phyloP scores from a whole-genome alignment of 2,888 invertebrate species.

The Tortricodes alternella region DNA sequence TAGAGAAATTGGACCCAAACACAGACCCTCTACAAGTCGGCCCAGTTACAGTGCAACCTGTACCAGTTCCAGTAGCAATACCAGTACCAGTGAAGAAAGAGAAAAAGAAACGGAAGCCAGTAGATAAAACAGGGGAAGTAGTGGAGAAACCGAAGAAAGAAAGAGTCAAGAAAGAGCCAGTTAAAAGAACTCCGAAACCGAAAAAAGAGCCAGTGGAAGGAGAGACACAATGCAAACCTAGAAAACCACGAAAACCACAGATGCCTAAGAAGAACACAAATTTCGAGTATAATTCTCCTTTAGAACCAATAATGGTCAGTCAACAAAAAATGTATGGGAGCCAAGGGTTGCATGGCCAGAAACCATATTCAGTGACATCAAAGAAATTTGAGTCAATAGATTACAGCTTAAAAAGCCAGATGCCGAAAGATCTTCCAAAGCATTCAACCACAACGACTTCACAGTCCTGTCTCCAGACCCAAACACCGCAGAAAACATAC shows the following conservation, averaged over 20 bases:
- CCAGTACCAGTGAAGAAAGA: constrained; percentile 26
- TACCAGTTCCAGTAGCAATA: constrained; percentile 15
- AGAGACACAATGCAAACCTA: constrained; percentile 54
- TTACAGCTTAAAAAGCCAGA: constrained; percentile 8
- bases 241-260: constrained; percentile 63
- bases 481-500: constrained; percentile 36
- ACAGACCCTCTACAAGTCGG: constrained; percentile 35
- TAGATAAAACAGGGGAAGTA: constrained; percentile 39
- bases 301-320: constrained; percentile 55
- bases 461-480: constrained; percentile 28
- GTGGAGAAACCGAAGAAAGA: constrained; percentile 46
- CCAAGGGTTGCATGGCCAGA: neutral
- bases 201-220: constrained; percentile 41
- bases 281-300: constrained; percentile 58
- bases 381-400: constrained; percentile 8
- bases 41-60: constrained; percentile 31
- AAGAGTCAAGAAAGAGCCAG: constrained; percentile 47
- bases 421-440: constrained; percentile 12
- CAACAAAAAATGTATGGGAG: constrained; percentile 40
- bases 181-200: constrained; percentile 34
- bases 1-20: constrained; percentile 25
- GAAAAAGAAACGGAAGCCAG: constrained; percentile 45
- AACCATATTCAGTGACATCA: constrained; percentile 13
- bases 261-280: constrained; percentile 55
- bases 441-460: constrained; percentile 26